Evolutionary conservation across 2,113 vertebrate species (phyloP), one percentile per base, ranked within the genome.

Genomic region (Grus americana): DNA sequence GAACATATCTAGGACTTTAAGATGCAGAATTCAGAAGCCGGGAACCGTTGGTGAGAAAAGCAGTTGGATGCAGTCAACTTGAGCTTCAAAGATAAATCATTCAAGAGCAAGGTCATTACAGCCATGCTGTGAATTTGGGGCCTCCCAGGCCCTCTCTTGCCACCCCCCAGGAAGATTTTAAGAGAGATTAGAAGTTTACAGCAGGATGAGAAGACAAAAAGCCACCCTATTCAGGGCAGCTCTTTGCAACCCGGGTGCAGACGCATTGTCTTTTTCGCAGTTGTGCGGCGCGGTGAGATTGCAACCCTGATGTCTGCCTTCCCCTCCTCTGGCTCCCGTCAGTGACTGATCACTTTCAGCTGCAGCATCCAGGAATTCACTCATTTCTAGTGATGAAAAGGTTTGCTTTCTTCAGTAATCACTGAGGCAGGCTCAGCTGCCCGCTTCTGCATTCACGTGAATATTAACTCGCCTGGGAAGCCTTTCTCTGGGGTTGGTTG

Each of bases 81-180:
- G 71, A 88, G 27, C 42, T 94, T 93, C 82, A 95, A 86, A 86
- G 63, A 75, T 88, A 91, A 95, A 92, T 79, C 52, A 46, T 52
- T 85, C 73, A 94, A 81, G 73, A 85, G 57, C 44, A 87, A 93
- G 70, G 87, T 81, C 76, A 72, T 84, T 92, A 55, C 16, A 79
- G 30, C 8, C 78, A 57, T 46, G 49, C 89, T 92, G 94, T 89
- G 93, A 95, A 87, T 89, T 6, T 55, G 80, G 61, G 80, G 44
- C 52, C 49, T 82, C 38, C 23, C 61, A 63, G 18, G 49, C 68
- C 38, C 47, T 91, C 44, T 47, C 15, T 89, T 10, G 1, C 20
- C 44, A 75, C 81, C 57, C 54, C 6, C 10, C 36, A 65, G 19
- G 66, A 94, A 86, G 55, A 90, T 59, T 93, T 93, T 62, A 91